Evolutionary conservation across 1,140 invertebrate species (phyloP).

Genomic region (Papilio polyxenes): DNA sequence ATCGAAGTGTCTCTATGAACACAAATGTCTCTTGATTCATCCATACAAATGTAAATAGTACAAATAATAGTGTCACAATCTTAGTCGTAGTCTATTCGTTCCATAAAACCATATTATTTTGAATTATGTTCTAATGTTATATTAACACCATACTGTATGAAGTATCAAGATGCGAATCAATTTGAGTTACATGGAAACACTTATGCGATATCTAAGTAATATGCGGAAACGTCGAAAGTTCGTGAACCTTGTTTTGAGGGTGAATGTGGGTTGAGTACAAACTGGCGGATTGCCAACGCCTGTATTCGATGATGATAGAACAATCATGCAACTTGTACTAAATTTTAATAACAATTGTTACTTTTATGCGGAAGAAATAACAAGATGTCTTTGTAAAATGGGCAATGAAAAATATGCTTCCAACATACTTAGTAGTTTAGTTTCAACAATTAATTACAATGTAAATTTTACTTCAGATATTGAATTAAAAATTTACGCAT

Average conservation of each 20-base stretch:
- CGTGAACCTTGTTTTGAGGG: constrained; percentile 67
- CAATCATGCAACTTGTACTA: constrained; percentile 51
- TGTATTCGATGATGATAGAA: constrained; percentile 67
- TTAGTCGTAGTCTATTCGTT: too few species aligned
- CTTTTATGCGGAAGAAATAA: constrained; percentile 14
- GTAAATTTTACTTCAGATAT: neutral
- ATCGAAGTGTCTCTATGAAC: too few species aligned
- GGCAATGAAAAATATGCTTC: neutral
- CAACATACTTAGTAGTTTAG: neutral
- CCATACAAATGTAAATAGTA: too few species aligned
- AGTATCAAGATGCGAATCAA: constrained; percentile 25
- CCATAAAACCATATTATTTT: neutral
- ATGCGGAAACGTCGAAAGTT: constrained; percentile 67
- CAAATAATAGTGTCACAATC: too few species aligned
- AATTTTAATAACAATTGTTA: constrained; percentile 38
- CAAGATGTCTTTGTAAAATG: neutral
- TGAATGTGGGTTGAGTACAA: constrained; percentile 62
- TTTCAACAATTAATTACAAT: neutral
- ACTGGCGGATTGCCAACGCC: constrained; percentile 65
- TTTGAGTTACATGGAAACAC: constrained; percentile 28
- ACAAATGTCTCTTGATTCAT: too few species aligned
- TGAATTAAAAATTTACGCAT: neutral
- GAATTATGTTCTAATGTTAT: neutral
- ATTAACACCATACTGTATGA: neutral
- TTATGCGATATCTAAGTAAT: constrained; percentile 38